These are phyloP conservation scores for Brachyhypopomus occidentalis DNA, from an alignment of 2,113 vertebrate species.

Conservation along the genomic window DNA sequence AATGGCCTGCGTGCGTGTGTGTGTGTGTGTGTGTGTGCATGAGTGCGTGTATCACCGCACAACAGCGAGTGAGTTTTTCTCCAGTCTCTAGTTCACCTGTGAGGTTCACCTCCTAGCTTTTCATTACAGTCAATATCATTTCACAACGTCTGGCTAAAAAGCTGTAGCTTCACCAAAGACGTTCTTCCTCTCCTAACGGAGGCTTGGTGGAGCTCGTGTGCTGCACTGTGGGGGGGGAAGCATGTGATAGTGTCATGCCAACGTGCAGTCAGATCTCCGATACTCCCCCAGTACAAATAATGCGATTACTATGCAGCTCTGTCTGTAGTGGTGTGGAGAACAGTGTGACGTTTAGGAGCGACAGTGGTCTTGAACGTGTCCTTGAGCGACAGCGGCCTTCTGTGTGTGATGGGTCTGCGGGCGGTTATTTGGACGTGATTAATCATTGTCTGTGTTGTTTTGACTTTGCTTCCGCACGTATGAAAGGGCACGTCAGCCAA, in stretches of 20 bases:
- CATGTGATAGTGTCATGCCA: too few relatives aligned
- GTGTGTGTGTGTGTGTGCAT: slow-evolving; percentile 5
- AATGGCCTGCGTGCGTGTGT: neutral
- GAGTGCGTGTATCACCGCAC: slow-evolving; percentile 9
- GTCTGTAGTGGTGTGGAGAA: neutral
- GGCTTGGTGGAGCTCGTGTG: too few relatives aligned
- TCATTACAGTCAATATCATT: slow-evolving; percentile 65
- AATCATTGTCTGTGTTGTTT: neutral
- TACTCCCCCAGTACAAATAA: neutral
- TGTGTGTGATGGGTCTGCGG: too few relatives aligned
- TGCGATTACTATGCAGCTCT: neutral
- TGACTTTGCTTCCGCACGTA: neutral
- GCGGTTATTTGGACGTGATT: neutral
- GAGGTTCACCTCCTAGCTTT: slow-evolving; percentile 66
- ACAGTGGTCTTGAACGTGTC: neutral
- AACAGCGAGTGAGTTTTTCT: slow-evolving; percentile 35
- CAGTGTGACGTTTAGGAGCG: neutral
- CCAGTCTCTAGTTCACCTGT: slow-evolving; percentile 58
- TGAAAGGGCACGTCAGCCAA: slow-evolving; percentile 26
- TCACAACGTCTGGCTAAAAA: slow-evolving; percentile 65
- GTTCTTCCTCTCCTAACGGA: slow-evolving; percentile 34
- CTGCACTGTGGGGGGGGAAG: too few relatives aligned
- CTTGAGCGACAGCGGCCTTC: too few relatives aligned
- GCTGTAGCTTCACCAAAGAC: slow-evolving; percentile 45
- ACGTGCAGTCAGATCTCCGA: neutral